Percentiles rank a stretch among this genome's conserved stretches.
phyloP scores from a whole-genome alignment of 2,113 vertebrate genomes.

The Ictalurus punctatus region DNA sequence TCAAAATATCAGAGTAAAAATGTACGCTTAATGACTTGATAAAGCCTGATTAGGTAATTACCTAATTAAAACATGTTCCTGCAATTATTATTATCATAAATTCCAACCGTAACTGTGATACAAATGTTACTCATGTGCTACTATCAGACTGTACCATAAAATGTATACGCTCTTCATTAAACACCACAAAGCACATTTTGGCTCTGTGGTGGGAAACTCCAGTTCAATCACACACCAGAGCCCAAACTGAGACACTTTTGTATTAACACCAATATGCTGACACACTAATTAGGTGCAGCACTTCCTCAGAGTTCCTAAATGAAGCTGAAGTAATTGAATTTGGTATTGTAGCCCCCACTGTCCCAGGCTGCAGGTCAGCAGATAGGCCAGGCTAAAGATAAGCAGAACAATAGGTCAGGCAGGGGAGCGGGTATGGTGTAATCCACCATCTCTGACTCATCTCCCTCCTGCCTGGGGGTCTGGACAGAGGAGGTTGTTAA shows the following conservation, averaged over 20 bases:
- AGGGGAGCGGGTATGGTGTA: constrained; percentile 63
- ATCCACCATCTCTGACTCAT: constrained; percentile 72
- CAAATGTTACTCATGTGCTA: background rate
- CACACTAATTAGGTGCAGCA: constrained; percentile 43
- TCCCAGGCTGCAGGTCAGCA: constrained; percentile 60
- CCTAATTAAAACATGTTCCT: background rate
- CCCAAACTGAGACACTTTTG: constrained; percentile 23
- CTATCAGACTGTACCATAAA: background rate
- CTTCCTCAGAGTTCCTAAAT: constrained; percentile 52
- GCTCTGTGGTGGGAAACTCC: background rate
- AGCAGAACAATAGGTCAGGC: constrained; percentile 68
- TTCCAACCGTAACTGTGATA: too few species aligned
- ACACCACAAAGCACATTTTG: background rate
- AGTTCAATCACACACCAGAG: background rate
- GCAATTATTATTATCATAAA: background rate
- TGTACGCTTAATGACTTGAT: background rate
- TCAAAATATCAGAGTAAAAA: background rate
- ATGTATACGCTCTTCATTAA: background rate
- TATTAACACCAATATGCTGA: constrained; percentile 50
- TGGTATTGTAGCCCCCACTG: constrained; percentile 60
- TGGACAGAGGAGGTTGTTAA: constrained; percentile 77
- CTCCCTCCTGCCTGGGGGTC: constrained; percentile 69
- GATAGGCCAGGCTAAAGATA: constrained; percentile 69
- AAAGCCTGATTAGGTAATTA: background rate
- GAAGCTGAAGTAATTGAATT: constrained; percentile 54